A percentile compares a stretch with the other conserved stretches of the same genome.
phyloP scores from a whole-genome alignment of 1,140 invertebrate genomes.

The Cherax destructor region DNA sequence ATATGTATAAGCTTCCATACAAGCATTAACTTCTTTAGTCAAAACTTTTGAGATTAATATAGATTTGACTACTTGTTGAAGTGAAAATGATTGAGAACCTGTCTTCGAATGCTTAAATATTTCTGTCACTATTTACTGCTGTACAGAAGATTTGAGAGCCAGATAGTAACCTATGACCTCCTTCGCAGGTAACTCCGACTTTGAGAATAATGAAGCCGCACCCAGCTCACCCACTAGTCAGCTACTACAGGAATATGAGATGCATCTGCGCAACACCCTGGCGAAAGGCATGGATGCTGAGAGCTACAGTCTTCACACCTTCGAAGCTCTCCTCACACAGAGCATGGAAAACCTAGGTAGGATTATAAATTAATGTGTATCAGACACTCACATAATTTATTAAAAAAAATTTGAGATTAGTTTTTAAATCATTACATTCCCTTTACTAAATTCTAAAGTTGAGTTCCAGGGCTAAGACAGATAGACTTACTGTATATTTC shows the following conservation, averaged over 20 bases:
- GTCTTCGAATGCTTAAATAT: too few relatives aligned
- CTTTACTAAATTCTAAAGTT: neutral
- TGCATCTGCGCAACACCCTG: constrained; percentile 93
- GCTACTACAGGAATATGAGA: constrained; percentile 93
- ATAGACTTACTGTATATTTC: neutral
- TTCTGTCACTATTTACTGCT: too few relatives aligned
- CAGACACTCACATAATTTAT: neutral
- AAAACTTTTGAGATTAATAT: too few relatives aligned
- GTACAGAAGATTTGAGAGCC: too few relatives aligned
- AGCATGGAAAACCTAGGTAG: constrained; percentile 94
- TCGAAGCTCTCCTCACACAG: constrained; percentile 92
- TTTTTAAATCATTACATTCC: neutral
- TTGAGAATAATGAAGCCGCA: constrained; percentile 75
- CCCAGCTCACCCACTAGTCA: constrained; percentile 91
- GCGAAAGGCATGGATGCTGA: constrained; percentile 96
- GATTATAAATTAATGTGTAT: constrained; percentile 17
- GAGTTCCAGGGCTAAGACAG: neutral
- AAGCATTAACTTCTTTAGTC: too few relatives aligned
- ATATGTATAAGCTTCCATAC: too few relatives aligned
- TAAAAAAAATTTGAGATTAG: neutral
- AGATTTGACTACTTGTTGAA: too few relatives aligned
- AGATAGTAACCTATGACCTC: neutral
- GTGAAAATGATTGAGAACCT: too few relatives aligned
- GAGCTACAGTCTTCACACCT: constrained; percentile 94
- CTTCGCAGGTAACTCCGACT: constrained; percentile 71